A percentile compares a stretch with the other conserved stretches of the same genome.
Evolutionary conservation across 2,113 vertebrate genomes (phyloP).

Genomic region (Mustela nigripes): DNA sequence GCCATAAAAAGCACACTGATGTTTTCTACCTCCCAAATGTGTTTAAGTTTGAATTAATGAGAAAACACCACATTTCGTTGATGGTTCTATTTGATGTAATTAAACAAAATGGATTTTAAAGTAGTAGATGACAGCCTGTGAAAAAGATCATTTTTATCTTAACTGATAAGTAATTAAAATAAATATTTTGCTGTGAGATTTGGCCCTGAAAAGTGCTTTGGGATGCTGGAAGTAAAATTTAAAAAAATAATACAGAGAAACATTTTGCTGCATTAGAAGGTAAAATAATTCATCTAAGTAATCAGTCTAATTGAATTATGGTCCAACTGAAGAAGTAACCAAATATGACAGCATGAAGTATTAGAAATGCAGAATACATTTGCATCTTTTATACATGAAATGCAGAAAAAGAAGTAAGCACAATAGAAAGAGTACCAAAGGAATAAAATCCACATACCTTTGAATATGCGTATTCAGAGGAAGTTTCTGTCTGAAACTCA

Average conservation of each 20-base stretch:
- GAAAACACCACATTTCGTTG: neutral
- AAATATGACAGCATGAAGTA: neutral
- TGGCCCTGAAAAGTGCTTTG: neutral
- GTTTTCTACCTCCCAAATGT: neutral
- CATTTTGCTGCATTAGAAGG: neutral
- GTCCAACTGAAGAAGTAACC: constrained; percentile 8
- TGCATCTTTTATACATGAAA: constrained; percentile 50
- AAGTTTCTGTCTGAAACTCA: constrained; percentile 72
- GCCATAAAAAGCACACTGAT: neutral
- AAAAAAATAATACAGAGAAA: constrained; percentile 36
- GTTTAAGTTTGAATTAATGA: constrained; percentile 44
- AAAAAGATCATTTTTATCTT: constrained; percentile 46
- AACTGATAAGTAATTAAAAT: constrained; percentile 57
- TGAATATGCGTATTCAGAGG: constrained; percentile 51
- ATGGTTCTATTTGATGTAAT: constrained; percentile 39
- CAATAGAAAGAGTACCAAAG: neutral
- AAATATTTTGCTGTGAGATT: constrained; percentile 48
- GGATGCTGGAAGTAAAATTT: constrained; percentile 18
- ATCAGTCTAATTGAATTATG: constrained; percentile 53
- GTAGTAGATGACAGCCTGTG: constrained; percentile 34
- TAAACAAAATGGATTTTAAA: constrained; percentile 60
- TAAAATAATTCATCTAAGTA: constrained; percentile 20
- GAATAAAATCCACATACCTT: constrained; percentile 80
- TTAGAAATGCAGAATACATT: constrained; percentile 20
- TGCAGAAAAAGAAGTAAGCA: constrained; percentile 59